Percentiles rank a stretch among this genome's conserved stretches.
phyloP scores from a whole-genome alignment of 2,797 vertebrate genomes.

The Potorous gilbertii region DNA sequence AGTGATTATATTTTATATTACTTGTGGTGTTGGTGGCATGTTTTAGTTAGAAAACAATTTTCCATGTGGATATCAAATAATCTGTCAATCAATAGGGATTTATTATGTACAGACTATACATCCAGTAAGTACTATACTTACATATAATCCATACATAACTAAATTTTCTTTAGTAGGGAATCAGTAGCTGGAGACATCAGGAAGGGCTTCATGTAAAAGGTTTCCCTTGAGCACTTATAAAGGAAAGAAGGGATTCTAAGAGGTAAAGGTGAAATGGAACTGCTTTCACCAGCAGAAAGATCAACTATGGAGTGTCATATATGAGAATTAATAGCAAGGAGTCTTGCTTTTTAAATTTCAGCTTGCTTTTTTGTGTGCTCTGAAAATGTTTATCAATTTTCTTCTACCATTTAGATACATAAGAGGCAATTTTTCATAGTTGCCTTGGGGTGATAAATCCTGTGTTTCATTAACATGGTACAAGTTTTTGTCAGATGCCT shows the following conservation, averaged over 20 bases:
- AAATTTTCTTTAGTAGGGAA: not conserved
- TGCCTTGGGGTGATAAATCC: not conserved
- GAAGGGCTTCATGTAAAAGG: not conserved
- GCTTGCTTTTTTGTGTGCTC: not conserved
- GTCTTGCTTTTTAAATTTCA: not conserved
- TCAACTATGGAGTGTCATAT: not conserved
- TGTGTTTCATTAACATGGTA: not conserved
- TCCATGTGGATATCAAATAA: not conserved
- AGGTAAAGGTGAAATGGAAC: not conserved
- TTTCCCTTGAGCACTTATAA: not conserved
- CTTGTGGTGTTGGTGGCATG: not conserved
- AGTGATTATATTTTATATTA: not conserved
- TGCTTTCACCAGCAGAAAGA: not conserved
- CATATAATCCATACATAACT: not conserved
- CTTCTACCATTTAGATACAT: not conserved
- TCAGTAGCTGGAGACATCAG: not conserved
- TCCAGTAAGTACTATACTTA: not conserved
- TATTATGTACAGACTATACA: not conserved
- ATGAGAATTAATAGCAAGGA: not conserved
- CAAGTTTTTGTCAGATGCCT: not conserved
- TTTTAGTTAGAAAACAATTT: not conserved
- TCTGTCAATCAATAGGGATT: not conserved
- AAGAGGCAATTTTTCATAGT: not conserved
- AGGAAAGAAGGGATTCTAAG: not conserved
- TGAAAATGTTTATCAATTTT: not conserved